Evolutionary conservation across 2,113 vertebrate species (phyloP), one percentile per base, ranked within the genome.

Genomic region (Ciconia boyciana): DNA sequence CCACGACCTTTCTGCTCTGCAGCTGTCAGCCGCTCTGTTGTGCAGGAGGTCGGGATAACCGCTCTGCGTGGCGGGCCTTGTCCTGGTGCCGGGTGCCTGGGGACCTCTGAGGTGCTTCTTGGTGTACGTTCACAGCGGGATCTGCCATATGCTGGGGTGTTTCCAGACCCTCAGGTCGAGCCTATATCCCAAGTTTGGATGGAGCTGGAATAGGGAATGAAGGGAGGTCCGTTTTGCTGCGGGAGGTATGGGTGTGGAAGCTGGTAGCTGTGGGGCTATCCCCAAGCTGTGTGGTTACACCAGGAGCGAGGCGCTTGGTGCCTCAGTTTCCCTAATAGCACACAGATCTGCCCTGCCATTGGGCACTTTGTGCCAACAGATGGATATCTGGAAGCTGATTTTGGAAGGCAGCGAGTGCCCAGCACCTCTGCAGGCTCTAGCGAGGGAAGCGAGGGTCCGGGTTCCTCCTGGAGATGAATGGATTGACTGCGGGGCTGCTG

Each of bases 61-160:
- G 2, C 41, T 39, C 32, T 17, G 0, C 2, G 13, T 3, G 3
- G 10, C 5, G 13, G 48, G n/a, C 34, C 16, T 65, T 18, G 49
- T 10, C 61, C 71, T 44, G 58, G 6, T 36, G 51, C 41, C 4
- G 1, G 29, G 16, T 49, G 34, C 55, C 46, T 55, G 89, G 60
- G 49, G 31, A 51, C 5, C 1, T 8, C 69, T 11, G 58, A 43
- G 54, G 7, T 10, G 9, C 48, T 87, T 36, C 36, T 70, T 16
- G 13, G 22, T 44, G 31, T 6, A 9, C 1, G 0, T 25, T 68
- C 57, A 6, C 66, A 24, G 57, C 3, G 3, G 83, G 52, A 12
- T 51, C 46, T 55, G 10, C 0, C 13, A 61, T 7, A 3, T 25
- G 15, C 57, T 55, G 71, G 13, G 14, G 14, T 31, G 46, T 62